A percentile compares a stretch with the other conserved stretches of the same genome.
phyloP scores from a whole-genome alignment of 2,888 invertebrate species.

The Strigamia crassipes region DNA sequence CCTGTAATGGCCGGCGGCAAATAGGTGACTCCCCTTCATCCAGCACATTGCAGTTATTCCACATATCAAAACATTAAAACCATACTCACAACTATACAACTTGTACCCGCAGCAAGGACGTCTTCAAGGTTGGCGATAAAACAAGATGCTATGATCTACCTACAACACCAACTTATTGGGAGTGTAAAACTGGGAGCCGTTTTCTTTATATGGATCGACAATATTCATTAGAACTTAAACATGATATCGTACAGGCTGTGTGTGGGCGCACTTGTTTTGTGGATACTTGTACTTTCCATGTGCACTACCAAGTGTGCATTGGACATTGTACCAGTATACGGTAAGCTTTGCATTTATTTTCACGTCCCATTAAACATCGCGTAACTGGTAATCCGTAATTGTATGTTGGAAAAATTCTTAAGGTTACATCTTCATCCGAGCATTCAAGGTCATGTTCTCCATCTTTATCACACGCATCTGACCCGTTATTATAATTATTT shows the following conservation, averaged over 20 bases:
- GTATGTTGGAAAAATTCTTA: not conserved
- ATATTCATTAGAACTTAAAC: not conserved
- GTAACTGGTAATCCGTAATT: not conserved
- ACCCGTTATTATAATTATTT: not conserved
- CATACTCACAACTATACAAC: not conserved
- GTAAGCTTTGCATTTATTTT: not conserved
- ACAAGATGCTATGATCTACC: not conserved
- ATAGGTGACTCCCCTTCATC: constrained; percentile 35
- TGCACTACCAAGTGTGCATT: constrained; percentile 5
- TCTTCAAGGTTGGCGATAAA: constrained; percentile 5
- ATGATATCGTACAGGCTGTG: not conserved
- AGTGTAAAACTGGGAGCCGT: not conserved
- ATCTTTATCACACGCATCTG: not conserved
- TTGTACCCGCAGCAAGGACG: constrained; percentile 3
- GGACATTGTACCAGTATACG: constrained; percentile 25
- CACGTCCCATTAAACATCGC: too few species aligned
- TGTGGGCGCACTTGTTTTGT: constrained; percentile 5
- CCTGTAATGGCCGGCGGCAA: not conserved
- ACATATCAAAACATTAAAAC: not conserved
- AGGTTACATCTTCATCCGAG: not conserved
- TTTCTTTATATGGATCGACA: constrained; percentile 13
- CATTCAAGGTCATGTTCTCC: constrained; percentile 7
- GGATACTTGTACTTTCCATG: constrained; percentile 20
- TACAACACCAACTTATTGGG: not conserved
- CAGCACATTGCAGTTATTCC: not conserved